These are phyloP conservation scores for Anoplopoma fimbria DNA, from an alignment of 2,113 vertebrate genomes.

Conservation along the genomic window DNA sequence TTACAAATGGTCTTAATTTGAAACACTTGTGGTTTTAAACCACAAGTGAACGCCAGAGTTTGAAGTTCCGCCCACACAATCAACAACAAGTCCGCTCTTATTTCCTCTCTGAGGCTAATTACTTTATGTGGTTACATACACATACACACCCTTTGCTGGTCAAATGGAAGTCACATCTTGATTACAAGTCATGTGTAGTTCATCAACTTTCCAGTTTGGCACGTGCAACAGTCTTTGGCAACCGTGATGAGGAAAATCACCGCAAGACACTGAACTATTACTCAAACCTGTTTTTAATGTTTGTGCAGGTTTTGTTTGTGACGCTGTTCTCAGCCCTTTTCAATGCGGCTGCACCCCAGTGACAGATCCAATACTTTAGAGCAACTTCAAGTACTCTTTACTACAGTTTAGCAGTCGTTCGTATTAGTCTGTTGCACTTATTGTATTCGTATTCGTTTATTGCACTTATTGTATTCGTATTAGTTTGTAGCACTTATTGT, in stretches of 20 bases:
- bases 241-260: neutral
- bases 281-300: neutral
- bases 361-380: neutral
- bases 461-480: too few relatives aligned
- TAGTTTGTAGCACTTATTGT: too few relatives aligned
- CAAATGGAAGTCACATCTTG: neutral
- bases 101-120: slow-evolving; percentile 1
- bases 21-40: slow-evolving; percentile 30
- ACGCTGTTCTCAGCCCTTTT: neutral
- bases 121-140: slow-evolving; percentile 2
- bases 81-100: neutral
- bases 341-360: neutral
- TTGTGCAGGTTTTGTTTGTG: too few relatives aligned
- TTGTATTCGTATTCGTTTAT: too few relatives aligned
- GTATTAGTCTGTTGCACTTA: too few relatives aligned
- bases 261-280: neutral
- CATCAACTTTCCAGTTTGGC: neutral
- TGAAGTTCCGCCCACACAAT: slow-evolving; percentile 6
- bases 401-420: too few relatives aligned
- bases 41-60: slow-evolving; percentile 8
- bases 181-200: neutral
- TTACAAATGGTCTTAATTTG: neutral
- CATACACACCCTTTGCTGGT: neutral
- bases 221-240: neutral
- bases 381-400: too few relatives aligned